A percentile compares a stretch with the other conserved stretches of the same genome.
Evolutionary conservation across 2,113 vertebrate genomes (phyloP).

Genomic region (Clarias magur): DNA sequence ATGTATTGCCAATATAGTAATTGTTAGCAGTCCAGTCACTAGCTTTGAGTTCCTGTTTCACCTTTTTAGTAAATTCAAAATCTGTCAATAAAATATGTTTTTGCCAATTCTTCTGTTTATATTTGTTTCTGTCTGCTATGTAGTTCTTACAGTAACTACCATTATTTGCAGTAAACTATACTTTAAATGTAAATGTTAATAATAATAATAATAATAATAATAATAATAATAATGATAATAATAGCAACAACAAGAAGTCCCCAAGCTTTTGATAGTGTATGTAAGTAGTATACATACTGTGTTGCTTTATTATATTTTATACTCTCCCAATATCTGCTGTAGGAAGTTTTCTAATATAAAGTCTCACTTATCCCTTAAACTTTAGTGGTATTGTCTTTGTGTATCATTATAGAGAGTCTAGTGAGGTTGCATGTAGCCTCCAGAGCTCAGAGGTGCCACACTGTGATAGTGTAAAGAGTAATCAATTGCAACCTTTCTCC

Average conservation of each 20-base stretch:
- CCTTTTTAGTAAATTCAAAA: neutral
- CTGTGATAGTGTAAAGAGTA: constrained; percentile 24
- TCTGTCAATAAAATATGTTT: neutral
- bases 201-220: too few species aligned
- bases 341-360: neutral
- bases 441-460: constrained; percentile 17
- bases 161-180: neutral
- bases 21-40: neutral
- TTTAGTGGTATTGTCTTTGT: neutral
- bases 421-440: neutral
- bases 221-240: too few species aligned
- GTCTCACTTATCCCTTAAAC: constrained; percentile 2
- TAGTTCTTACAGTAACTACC: neutral
- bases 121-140: neutral
- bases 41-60: neutral
- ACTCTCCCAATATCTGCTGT: neutral
- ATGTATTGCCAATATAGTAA: neutral
- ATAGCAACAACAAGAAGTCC: neutral
- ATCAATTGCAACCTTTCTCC: constrained; percentile 21
- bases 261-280: neutral
- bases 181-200: neutral
- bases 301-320: neutral
- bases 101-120: neutral
- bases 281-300: neutral
- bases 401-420: constrained; percentile 14